Conservation (phyloP, 2,113 vertebrate genomes). For the Bujurquina vittata region DNA sequence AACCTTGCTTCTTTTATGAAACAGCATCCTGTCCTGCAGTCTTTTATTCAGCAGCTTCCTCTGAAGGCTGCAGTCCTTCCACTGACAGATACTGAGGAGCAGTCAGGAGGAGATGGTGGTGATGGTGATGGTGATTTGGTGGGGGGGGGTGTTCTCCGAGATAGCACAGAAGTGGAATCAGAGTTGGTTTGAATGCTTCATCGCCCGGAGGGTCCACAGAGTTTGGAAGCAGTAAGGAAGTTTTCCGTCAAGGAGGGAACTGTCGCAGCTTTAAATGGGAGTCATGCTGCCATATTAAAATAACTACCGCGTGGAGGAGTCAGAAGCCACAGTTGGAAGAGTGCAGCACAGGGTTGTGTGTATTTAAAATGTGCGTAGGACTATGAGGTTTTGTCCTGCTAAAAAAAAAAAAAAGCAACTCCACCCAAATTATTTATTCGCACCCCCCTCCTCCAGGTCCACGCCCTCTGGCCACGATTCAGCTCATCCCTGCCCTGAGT, state of each 20-base stretch:
- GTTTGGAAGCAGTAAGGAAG: conserved; percentile 42
- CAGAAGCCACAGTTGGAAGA: neutral
- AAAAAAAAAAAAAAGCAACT: neutral
- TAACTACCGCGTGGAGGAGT: neutral
- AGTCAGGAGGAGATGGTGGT: neutral
- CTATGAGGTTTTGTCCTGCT: conserved; percentile 6
- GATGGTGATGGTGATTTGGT: neutral
- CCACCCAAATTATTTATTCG: conserved; percentile 68
- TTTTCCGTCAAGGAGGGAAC: conserved; percentile 8
- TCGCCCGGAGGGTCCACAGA: neutral
- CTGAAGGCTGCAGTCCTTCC: neutral
- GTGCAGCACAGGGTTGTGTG: neutral
- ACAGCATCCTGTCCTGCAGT: conserved; percentile 17
- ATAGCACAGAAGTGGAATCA: conserved; percentile 37
- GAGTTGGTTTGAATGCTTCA: neutral
- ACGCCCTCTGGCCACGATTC: conserved; percentile 59
- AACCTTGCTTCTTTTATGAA: conserved; percentile 94
- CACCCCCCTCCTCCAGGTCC: conserved; percentile 30
- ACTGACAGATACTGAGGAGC: conserved; percentile 9
- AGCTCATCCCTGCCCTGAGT: conserved; percentile 63
- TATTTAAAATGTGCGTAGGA: conserved; percentile 7
- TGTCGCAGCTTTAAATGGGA: conserved; percentile 4
- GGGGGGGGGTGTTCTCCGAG: conserved; percentile 19
- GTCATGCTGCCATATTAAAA: conserved; percentile 1
- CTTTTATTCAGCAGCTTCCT: conserved; percentile 5